Evolutionary conservation across 2,888 invertebrate species (phyloP).

Genomic region (Prenolepis imparis): DNA sequence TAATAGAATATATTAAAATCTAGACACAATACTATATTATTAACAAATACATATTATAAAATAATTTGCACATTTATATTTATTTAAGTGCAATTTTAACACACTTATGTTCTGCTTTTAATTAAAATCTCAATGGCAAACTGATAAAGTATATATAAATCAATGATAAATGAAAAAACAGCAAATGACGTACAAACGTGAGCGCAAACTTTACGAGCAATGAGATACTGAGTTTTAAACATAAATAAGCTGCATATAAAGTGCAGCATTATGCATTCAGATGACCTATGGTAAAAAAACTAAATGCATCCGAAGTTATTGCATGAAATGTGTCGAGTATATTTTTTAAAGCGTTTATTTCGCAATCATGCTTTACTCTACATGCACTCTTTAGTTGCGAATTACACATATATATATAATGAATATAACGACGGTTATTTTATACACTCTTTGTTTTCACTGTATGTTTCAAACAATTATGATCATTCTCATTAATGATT

Average conservation of each 20-base stretch:
- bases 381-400: not conserved
- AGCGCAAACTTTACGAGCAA: not conserved
- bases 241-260: not conserved
- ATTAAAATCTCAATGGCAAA: not conserved
- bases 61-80: not conserved
- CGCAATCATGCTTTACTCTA: not conserved
- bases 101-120: not conserved
- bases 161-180: not conserved
- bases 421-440: not conserved
- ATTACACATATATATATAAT: not conserved
- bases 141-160: not conserved
- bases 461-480: not conserved
- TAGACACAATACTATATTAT: not conserved
- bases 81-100: too few species aligned
- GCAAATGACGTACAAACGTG: not conserved
- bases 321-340: not conserved
- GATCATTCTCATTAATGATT: not conserved
- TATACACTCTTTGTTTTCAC: not conserved
- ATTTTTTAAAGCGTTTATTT: not conserved
- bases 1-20: not conserved
- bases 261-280: slow-evolving; percentile 3
- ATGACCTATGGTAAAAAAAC: not conserved
- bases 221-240: slow-evolving; percentile 6
- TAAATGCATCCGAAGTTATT: slow-evolving; percentile 8
- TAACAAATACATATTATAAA: not conserved